Evolutionary conservation across 2,888 invertebrate species (phyloP).

Genomic region (Heliconius hortense): DNA sequence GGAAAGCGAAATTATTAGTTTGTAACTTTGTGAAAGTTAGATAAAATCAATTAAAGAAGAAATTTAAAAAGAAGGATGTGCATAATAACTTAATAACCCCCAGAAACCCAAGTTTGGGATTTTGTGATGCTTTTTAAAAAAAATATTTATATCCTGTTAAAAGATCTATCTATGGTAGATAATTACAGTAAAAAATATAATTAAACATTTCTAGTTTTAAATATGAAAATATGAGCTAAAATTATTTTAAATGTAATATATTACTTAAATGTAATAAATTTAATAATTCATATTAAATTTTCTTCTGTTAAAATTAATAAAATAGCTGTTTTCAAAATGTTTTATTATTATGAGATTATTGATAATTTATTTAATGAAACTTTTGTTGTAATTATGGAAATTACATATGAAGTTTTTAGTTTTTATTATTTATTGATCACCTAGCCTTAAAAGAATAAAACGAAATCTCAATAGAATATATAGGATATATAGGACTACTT

Average conservation of each 20-base stretch:
- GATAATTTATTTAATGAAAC: no score
- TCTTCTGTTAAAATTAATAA: not conserved
- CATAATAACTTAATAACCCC: conserved; percentile 7
- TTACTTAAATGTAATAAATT: not conserved
- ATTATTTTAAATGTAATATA: not conserved
- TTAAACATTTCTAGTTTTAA: not conserved
- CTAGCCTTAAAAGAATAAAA: no score
- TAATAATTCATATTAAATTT: not conserved
- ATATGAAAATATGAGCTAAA: not conserved
- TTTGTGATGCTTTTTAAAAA: not conserved
- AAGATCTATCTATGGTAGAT: not conserved
- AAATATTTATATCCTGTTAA: conserved; percentile 10
- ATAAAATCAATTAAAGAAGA: not conserved
- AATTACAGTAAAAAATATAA: not conserved
- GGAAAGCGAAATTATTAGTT: not conserved
- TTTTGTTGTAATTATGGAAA: no score
- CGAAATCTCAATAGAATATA: no score
- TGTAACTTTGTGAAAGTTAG: conserved; percentile 10
- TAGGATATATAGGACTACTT: no score
- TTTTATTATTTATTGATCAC: no score
- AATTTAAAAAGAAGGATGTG: not conserved
- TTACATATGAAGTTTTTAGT: no score
- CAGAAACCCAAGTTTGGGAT: not conserved
- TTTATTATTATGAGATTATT: no score
- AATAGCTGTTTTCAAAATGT: not conserved